These are phyloP conservation scores for Hyperoodon ampullatus DNA, from an alignment of 2,113 vertebrate species.

Conservation along the genomic window DNA sequence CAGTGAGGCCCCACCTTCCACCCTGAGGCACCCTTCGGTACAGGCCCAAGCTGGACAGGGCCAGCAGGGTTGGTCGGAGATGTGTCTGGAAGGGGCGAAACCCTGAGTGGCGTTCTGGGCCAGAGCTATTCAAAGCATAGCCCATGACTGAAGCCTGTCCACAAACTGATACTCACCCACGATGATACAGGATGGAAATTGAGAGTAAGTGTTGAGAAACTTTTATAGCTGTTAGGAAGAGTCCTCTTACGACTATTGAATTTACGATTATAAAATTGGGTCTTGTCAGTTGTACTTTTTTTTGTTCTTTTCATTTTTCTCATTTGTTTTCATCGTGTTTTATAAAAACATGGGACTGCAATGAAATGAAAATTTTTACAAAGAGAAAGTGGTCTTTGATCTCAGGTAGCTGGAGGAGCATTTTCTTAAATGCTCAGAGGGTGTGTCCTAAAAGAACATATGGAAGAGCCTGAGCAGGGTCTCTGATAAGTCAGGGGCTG, in stretches of 20 bases:
- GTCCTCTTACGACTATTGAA: not conserved
- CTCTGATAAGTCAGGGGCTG: constrained; percentile 55
- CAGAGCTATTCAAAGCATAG: not conserved
- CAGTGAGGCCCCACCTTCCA: not conserved
- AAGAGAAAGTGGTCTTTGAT: not conserved
- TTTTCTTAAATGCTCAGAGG: not conserved
- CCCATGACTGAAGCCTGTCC: not conserved
- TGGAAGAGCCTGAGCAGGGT: not conserved
- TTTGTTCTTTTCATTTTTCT: constrained; percentile 8
- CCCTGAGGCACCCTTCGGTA: not conserved
- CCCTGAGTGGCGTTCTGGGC: too few relatives aligned
- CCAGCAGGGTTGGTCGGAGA: not conserved
- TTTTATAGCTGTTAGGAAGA: not conserved
- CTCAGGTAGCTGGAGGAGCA: not conserved
- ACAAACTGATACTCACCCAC: not conserved
- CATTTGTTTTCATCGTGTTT: constrained; percentile 44
- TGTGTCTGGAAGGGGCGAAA: fast-evolving
- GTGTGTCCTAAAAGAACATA: not conserved
- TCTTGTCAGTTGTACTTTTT: not conserved
- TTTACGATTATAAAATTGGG: not conserved
- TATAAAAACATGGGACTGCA: not conserved
- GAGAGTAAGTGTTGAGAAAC: not conserved
- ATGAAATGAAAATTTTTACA: not conserved
- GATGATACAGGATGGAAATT: not conserved
- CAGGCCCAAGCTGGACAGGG: not conserved